These are phyloP conservation scores for Diploscapter pachys DNA, from an alignment of 1,140 invertebrate species.

Conservation along the genomic window DNA sequence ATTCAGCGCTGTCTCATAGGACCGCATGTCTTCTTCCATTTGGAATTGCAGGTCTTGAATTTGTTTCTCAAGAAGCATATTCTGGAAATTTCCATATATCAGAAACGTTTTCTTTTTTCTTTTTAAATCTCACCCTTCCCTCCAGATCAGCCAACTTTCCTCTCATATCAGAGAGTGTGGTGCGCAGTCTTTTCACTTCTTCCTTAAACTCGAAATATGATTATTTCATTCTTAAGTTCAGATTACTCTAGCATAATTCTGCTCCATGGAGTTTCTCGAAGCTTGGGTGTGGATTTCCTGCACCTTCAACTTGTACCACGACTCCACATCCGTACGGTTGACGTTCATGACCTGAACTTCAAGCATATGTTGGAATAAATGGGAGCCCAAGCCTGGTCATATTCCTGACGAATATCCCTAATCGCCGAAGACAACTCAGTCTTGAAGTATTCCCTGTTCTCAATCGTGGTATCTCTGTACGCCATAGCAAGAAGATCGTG, in stretches of 20 bases:
- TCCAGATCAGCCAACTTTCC: slow-evolving; percentile 63
- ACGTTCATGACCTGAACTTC: slow-evolving; percentile 55
- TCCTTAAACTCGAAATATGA: slow-evolving; percentile 51
- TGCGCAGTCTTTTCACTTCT: slow-evolving; percentile 62
- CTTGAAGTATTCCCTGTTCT: slow-evolving; percentile 63
- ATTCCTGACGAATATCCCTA: slow-evolving; percentile 64
- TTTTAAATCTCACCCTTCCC: slow-evolving; percentile 59
- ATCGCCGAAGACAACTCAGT: slow-evolving; percentile 64
- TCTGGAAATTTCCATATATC: slow-evolving; percentile 43
- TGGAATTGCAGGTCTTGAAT: slow-evolving; percentile 60
- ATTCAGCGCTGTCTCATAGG: slow-evolving; percentile 45
- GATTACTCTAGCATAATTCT: slow-evolving; percentile 51
- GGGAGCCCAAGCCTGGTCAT: slow-evolving; percentile 53
- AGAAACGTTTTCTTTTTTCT: not conserved
- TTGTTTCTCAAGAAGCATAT: slow-evolving; percentile 60
- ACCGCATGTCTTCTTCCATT: slow-evolving; percentile 58
- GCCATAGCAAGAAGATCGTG: slow-evolving; percentile 63
- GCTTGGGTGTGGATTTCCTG: slow-evolving; percentile 64
- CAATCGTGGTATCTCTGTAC: slow-evolving; percentile 63
- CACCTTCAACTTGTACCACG: slow-evolving; percentile 60
- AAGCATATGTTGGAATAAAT: too few species aligned
- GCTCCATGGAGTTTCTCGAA: slow-evolving; percentile 63
- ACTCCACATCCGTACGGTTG: slow-evolving; percentile 61
- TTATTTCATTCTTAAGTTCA: too few species aligned
- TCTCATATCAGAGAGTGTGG: slow-evolving; percentile 61